These are phyloP conservation scores for Saturnia japonica DNA, from an alignment of 2,888 invertebrate species.

Conservation along the genomic window DNA sequence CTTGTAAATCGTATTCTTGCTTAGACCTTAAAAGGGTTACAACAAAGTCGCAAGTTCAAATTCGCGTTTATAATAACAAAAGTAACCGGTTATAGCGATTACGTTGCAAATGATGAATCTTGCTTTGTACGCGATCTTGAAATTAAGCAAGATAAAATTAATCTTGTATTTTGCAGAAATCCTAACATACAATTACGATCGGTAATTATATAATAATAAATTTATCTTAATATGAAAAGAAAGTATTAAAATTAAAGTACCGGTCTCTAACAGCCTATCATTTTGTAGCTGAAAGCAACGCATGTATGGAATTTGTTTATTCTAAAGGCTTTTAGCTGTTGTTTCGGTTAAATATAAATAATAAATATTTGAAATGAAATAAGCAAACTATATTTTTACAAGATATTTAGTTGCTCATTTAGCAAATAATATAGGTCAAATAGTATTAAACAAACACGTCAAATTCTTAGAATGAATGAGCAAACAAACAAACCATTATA, in stretches of 20 bases:
- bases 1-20: neutral
- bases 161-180: neutral
- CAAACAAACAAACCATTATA: conserved; percentile 1
- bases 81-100: neutral
- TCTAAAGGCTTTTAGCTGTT: neutral
- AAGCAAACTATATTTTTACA: neutral
- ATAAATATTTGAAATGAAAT: neutral
- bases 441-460: conserved; percentile 10
- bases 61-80: neutral
- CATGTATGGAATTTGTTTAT: neutral
- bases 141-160: neutral
- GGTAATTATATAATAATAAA: neutral
- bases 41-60: neutral
- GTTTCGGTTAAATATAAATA: neutral
- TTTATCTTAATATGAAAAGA: neutral
- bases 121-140: neutral
- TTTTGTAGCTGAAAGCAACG: neutral
- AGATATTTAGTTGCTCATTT: neutral
- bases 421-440: conserved; percentile 13
- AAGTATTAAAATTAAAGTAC: neutral
- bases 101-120: neutral
- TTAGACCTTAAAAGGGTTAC: neutral
- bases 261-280: neutral
- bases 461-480: conserved; percentile 7
- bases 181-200: neutral